These are phyloP conservation scores for Epirrhoe tristata DNA, from an alignment of 2,888 invertebrate species.

Conservation along the genomic window DNA sequence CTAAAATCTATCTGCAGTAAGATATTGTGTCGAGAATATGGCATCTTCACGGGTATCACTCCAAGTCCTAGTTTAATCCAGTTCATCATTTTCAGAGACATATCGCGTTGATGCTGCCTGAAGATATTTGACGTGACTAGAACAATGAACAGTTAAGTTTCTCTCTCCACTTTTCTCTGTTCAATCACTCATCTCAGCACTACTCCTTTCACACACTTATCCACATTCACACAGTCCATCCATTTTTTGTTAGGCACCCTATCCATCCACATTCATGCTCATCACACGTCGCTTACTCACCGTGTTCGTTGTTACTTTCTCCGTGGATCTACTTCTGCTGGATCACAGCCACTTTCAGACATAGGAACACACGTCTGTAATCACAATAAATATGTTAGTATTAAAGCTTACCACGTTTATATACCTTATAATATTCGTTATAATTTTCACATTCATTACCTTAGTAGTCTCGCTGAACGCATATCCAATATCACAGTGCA, in stretches of 20 bases:
- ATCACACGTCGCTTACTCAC: too few species aligned
- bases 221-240: too few species aligned
- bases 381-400: neutral
- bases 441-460: too few species aligned
- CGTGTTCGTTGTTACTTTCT: neutral
- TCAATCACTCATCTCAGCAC: too few species aligned
- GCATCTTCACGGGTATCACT: neutral
- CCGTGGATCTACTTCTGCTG: neutral
- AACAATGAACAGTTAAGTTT: too few species aligned
- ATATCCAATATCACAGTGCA: constrained; percentile 32
- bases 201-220: too few species aligned
- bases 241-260: too few species aligned
- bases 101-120: neutral
- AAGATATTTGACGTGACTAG: neutral
- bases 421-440: too few species aligned
- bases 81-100: neutral
- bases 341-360: neutral
- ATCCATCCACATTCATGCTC: too few species aligned
- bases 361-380: neutral
- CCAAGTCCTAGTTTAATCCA: neutral
- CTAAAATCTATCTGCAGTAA: too few species aligned
- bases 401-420: too few species aligned
- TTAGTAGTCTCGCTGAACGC: constrained; percentile 30
- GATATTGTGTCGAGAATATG: neutral
- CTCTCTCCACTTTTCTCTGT: too few species aligned